A percentile compares a stretch with the other conserved stretches of the same genome.
These are phyloP conservation scores for Thalassophryne amazonica DNA, from an alignment of 2,797 vertebrate species.

Conservation along the genomic window DNA sequence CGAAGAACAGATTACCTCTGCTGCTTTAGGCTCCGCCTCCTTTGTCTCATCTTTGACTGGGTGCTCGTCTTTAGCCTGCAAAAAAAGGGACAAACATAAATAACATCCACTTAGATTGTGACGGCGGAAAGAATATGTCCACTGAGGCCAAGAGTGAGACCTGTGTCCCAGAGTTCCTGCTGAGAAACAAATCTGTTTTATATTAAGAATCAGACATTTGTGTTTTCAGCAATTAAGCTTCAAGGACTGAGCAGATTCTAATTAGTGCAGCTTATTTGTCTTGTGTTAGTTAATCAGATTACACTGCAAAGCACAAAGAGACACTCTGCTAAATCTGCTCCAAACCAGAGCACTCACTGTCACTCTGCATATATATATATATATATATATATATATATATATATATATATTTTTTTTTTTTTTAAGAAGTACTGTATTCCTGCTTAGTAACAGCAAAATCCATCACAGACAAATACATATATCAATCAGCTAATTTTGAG, in stretches of 20 bases:
- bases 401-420: no score
- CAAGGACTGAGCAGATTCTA: conserved; percentile 8
- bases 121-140: background rate
- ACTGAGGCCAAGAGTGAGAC: background rate
- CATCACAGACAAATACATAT: conserved; percentile 14
- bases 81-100: conserved; percentile 4
- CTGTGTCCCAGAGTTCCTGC: background rate
- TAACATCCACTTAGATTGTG: conserved; percentile 9
- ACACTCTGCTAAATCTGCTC: conserved; percentile 1
- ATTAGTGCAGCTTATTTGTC: conserved; percentile 12
- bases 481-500: conserved; percentile 12
- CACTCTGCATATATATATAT: conserved; percentile 6
- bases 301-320: background rate
- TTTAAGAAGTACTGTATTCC: background rate
- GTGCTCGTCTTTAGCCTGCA: conserved; percentile 71
- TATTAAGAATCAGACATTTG: conserved; percentile 1
- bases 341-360: background rate
- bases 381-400: no score
- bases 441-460: conserved; percentile 9
- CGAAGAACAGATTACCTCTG: conserved; percentile 56
- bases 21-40: conserved; percentile 31
- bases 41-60: conserved; percentile 31
- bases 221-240: background rate
- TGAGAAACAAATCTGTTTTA: background rate
- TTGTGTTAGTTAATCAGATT: conserved; percentile 8